Evolutionary conservation across 2,888 invertebrate genomes (phyloP), one percentile per base, ranked within the genome.

Genomic region (Pterobdella sp.): DNA sequence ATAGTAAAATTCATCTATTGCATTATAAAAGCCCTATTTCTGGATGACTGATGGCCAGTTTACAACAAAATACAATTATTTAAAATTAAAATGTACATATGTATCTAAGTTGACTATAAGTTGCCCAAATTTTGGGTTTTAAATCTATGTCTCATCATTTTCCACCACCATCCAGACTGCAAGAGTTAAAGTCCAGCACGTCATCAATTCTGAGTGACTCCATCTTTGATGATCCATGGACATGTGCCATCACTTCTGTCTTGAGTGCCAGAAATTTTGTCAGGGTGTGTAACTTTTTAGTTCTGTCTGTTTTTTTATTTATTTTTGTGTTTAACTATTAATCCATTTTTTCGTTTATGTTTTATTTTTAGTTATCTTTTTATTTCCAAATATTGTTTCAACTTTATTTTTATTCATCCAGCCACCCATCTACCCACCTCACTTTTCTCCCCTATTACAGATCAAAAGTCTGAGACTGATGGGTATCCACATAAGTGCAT

Each of bases 401-500:
- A 22, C 31, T 36, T 37, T 36, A n/a, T 26, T 32, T 31, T 1
- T 66, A 2, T 32, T 66, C 22, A 66, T 32, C 0, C 2, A 1
- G 1, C 3, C 31, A 1, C 35, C 1, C 29, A 29, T 65, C 34
- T 65, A 26, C 29, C 2, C 1, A 31, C 64, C 29, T 29, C 29
- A 56, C 60, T 26, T n/a, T 31, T 56, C 22, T 22, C 70, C 73
- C 79, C 34, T 70, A 65, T 78, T 79, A 22, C 78, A 84, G 84
- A 70, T 93, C 1, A 91, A 91, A 83, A 89, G 89, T 0, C 89
- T 91, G 67, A 87, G 92, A 76, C 87, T 94, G 79, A 91, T 92
- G 83, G 95, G 94, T 7, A 86, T 95, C 49, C 85, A 93, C 71
- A 84, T 94, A 29, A 87, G 90, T 72, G 86, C 92, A 22, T 94